Percentiles rank a stretch among this genome's conserved stretches.
phyloP scores from a whole-genome alignment of 92 coral and sea anemone species.

The Porites lobata region DNA sequence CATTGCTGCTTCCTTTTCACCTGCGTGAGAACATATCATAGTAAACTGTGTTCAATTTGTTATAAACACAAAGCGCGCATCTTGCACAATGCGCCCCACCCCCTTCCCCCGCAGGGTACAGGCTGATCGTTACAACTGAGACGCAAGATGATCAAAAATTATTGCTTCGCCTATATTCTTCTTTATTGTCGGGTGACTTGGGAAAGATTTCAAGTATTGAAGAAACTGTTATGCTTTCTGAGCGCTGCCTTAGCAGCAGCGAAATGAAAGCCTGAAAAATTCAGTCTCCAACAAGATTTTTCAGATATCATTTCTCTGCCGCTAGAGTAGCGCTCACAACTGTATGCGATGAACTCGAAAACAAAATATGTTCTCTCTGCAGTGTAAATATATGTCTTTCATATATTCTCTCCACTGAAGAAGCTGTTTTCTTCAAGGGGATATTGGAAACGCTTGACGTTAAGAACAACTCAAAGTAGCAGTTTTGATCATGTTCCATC shows the following conservation, averaged over 20 bases:
- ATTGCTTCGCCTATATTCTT: conserved; percentile 19
- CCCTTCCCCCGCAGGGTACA: conserved; percentile 10
- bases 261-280: conserved; percentile 23
- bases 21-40: conserved; percentile 6
- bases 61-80: conserved; percentile 21
- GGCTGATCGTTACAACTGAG: conserved; percentile 14
- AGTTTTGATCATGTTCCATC: conserved; percentile 9
- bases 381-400: conserved; percentile 15
- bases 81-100: conserved; percentile 7
- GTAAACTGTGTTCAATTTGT: conserved; percentile 21
- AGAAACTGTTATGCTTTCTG: conserved; percentile 21
- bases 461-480: conserved; percentile 19
- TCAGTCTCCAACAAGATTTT: conserved; percentile 19
- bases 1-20: conserved; percentile 49
- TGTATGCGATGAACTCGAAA: conserved; percentile 14
- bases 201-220: conserved; percentile 21
- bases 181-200: conserved; percentile 17
- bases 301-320: conserved; percentile 30
- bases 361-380: conserved; percentile 16
- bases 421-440: conserved; percentile 26
- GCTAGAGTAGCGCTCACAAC: conserved; percentile 8
- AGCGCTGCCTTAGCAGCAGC: conserved; percentile 23
- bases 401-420: conserved; percentile 22
- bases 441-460: conserved; percentile 22
- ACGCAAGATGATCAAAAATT: conserved; percentile 18